These are phyloP conservation scores for Ellobius talpinus DNA, from an alignment of 2,113 vertebrate genomes.

Conservation along the genomic window DNA sequence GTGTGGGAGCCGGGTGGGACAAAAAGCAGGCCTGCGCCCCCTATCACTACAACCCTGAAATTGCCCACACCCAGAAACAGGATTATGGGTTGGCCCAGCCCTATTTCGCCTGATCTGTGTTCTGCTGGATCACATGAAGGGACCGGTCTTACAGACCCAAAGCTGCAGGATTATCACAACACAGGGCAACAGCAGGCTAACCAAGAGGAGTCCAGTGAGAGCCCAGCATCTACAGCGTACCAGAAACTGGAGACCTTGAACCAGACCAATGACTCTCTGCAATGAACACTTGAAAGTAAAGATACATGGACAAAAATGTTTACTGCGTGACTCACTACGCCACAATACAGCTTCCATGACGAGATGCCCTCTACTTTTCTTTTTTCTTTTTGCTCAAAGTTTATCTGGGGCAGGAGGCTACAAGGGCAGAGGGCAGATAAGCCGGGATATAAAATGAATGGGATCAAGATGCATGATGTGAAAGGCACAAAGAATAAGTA, in stretches of 20 bases:
- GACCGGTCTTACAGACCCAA: background rate
- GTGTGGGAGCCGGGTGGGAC: too few relatives aligned
- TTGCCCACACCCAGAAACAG: background rate
- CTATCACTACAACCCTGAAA: background rate
- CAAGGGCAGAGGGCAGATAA: background rate
- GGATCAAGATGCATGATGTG: background rate
- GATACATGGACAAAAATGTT: background rate
- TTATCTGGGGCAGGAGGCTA: background rate
- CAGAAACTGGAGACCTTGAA: background rate
- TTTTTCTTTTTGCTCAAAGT: background rate
- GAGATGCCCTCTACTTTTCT: background rate
- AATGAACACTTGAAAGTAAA: background rate
- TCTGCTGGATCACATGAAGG: background rate
- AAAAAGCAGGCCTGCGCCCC: too few relatives aligned
- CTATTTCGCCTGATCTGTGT: background rate
- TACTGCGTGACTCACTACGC: background rate
- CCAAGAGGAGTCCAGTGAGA: background rate
- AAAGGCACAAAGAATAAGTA: background rate
- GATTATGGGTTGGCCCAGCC: too few relatives aligned
- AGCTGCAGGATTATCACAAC: background rate
- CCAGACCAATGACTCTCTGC: background rate
- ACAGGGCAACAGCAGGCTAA: background rate
- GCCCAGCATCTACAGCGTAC: background rate
- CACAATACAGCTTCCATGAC: background rate
- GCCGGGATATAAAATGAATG: accelerated